Evolutionary conservation across 2,888 invertebrate genomes (phyloP).

Genomic region (Lordiphosa andalusiaca): DNA sequence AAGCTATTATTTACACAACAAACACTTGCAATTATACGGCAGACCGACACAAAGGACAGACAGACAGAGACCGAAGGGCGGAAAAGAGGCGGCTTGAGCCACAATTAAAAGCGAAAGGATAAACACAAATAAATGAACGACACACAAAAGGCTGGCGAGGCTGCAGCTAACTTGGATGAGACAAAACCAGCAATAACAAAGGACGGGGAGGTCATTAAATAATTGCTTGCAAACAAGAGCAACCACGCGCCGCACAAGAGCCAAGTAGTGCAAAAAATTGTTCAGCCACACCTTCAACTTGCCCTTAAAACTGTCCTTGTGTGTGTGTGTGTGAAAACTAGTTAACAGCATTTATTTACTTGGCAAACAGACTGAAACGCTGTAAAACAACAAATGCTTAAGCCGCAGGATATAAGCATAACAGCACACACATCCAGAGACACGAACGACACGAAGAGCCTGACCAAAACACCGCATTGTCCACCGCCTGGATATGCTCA

Average conservation of each 20-base stretch:
- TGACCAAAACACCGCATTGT: conserved; percentile 29
- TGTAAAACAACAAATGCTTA: conserved; percentile 50
- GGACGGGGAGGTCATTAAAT: conserved; percentile 43
- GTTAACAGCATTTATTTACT: conserved; percentile 68
- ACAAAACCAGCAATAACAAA: conserved; percentile 28
- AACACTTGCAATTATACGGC: conserved; percentile 49
- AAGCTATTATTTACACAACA: conserved; percentile 59
- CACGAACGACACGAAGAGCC: conserved; percentile 13
- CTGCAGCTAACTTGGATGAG: conserved; percentile 34
- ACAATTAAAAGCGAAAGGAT: conserved; percentile 66
- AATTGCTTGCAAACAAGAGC: conserved; percentile 47
- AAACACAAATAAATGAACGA: conserved; percentile 54
- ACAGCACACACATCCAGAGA: conserved; percentile 20
- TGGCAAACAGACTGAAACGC: conserved; percentile 52
- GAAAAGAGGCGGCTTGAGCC: conserved; percentile 30
- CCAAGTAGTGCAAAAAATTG: conserved; percentile 34
- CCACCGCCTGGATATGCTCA: conserved; percentile 13
- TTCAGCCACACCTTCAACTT: conserved; percentile 20
- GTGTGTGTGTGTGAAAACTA: conserved; percentile 39
- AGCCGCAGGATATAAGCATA: conserved; percentile 46
- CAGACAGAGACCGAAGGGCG: conserved; percentile 10
- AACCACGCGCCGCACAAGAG: conserved; percentile 27
- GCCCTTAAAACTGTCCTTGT: neutral
- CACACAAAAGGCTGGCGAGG: conserved; percentile 49
- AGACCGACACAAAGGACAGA: conserved; percentile 11